Evolutionary conservation across 2,888 invertebrate genomes (phyloP).

Genomic region (Pollenia griseotomentosa): DNA sequence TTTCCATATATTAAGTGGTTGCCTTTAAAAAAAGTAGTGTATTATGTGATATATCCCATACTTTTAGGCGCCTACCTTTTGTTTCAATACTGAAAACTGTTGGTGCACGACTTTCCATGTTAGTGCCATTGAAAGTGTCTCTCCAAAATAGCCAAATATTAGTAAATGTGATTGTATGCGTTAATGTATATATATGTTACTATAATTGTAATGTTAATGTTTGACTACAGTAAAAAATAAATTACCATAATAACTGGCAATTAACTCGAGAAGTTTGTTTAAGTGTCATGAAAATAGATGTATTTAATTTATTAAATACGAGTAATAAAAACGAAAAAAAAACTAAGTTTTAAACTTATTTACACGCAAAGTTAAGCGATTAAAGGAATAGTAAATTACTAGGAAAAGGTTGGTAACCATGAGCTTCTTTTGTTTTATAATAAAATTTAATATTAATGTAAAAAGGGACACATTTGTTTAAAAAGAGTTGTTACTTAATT

Average conservation of each 20-base stretch:
- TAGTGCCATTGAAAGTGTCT: too few relatives aligned
- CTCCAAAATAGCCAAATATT: too few relatives aligned
- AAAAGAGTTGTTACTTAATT: too few relatives aligned
- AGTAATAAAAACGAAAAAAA: background rate
- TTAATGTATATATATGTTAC: background rate
- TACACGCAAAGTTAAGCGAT: slow-evolving; percentile 20
- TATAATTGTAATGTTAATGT: slow-evolving; percentile 8
- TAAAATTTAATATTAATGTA: too few relatives aligned
- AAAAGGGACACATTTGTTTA: too few relatives aligned
- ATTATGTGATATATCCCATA: slow-evolving; percentile 18
- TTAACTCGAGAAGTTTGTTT: slow-evolving; percentile 6
- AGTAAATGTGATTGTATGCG: background rate
- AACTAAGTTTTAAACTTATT: background rate
- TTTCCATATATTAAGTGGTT: slow-evolving; percentile 2
- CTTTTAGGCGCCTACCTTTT: slow-evolving; percentile 42
- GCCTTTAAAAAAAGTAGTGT: slow-evolving; percentile 3
- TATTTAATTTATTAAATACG: slow-evolving; percentile 40
- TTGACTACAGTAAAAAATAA: background rate
- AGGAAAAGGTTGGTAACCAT: too few relatives aligned
- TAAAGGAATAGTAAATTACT: background rate
- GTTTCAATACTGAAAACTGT: slow-evolving; percentile 3
- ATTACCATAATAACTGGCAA: slow-evolving; percentile 53
- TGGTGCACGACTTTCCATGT: background rate
- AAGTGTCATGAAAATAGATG: slow-evolving; percentile 47
- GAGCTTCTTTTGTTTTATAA: too few relatives aligned